A percentile compares a stretch with the other conserved stretches of the same genome.
These are phyloP conservation scores for Anseranas semipalmata DNA, from an alignment of 2,113 vertebrate species.

Conservation along the genomic window DNA sequence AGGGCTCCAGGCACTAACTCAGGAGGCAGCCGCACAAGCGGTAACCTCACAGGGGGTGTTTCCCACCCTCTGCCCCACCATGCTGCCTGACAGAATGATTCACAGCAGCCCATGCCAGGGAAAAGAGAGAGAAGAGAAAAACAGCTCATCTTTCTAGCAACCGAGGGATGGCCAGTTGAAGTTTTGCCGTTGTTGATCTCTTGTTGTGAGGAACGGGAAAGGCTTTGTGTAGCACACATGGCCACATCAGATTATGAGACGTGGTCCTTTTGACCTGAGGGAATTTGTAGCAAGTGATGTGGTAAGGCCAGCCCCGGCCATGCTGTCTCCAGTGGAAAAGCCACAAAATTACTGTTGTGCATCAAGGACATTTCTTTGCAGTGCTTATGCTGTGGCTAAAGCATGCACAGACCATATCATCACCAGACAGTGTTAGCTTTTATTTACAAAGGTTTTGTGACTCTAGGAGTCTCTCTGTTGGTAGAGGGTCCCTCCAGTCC, in stretches of 20 bases:
- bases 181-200: not conserved
- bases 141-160: accelerated
- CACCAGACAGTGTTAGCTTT: not conserved
- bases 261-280: not conserved
- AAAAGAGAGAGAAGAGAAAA: not conserved
- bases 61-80: accelerated
- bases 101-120: not conserved
- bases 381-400: not conserved
- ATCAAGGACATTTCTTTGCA: not conserved
- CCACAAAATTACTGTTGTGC: not conserved
- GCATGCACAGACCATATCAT: not conserved
- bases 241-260: not conserved
- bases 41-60: not conserved
- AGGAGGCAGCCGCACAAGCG: not conserved
- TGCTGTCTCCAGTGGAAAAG: not conserved
- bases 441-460: not conserved
- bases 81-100: not conserved
- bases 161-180: not conserved
- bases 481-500: not conserved
- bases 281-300: not conserved
- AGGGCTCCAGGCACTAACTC: not conserved
- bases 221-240: not conserved
- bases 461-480: not conserved
- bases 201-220: not conserved
- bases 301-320: not conserved